Conservation (phyloP, 1,140 invertebrate species). For the Drosophila baimaii region DNA sequence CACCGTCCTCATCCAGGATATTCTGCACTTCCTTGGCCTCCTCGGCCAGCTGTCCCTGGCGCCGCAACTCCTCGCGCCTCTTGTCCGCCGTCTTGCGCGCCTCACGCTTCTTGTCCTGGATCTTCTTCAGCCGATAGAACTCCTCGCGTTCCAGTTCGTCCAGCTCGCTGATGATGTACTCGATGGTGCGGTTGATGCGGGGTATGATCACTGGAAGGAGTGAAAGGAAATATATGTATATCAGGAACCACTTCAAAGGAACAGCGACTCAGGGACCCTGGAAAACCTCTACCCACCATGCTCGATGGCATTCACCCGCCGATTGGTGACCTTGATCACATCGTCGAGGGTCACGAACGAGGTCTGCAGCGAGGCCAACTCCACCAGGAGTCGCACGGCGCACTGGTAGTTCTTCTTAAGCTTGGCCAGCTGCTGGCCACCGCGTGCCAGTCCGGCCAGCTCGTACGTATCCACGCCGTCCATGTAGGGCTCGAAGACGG, state of each 20-base stretch:
- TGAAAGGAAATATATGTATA: background rate
- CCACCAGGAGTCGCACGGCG: conserved; percentile 95
- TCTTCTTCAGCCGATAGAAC: conserved; percentile 97
- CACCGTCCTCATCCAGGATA: conserved; percentile 93
- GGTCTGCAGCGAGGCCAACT: conserved; percentile 97
- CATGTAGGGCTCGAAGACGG: conserved; percentile 97
- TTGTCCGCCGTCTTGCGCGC: conserved; percentile 87
- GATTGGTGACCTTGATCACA: conserved; percentile 98
- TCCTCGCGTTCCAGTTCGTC: conserved; percentile 99
- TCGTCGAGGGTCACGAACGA: conserved; percentile 98
- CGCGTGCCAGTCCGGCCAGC: conserved; percentile 95
- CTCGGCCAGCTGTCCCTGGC: conserved; percentile 84
- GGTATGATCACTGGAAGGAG: conserved; percentile 96
- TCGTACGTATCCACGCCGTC: conserved; percentile 97
- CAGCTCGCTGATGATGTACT: conserved; percentile 98
- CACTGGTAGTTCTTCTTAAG: conserved; percentile 98
- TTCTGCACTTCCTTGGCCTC: conserved; percentile 86
- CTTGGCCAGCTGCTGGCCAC: conserved; percentile 97
- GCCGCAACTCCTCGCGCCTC: conserved; percentile 84
- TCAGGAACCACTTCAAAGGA: background rate
- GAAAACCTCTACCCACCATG: conserved; percentile 92
- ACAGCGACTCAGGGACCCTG: too few species aligned
- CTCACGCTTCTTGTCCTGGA: conserved; percentile 87
- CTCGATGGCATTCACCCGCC: conserved; percentile 99
- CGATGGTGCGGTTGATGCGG: conserved; percentile 97